These are phyloP conservation scores for Mizuhopecten yessoensis DNA, from an alignment of 1,140 invertebrate genomes.

Conservation along the genomic window DNA sequence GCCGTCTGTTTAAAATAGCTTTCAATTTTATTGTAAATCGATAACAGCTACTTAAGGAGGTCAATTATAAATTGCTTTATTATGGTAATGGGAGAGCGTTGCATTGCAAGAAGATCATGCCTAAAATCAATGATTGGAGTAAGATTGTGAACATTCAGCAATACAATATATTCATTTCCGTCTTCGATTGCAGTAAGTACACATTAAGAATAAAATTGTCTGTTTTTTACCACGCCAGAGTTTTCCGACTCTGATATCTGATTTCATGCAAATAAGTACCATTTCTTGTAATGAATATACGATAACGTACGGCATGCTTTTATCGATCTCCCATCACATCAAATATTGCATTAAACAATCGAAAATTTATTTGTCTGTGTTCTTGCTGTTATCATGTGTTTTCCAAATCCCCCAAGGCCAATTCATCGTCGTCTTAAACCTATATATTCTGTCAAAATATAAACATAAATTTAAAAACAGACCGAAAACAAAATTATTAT, in stretches of 20 bases:
- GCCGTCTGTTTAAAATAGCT: not conserved
- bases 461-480: not conserved
- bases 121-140: not conserved
- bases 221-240: not conserved
- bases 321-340: not conserved
- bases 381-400: not conserved
- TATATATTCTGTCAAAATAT: not conserved
- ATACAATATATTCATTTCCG: not conserved
- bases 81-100: not conserved
- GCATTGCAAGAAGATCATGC: not conserved
- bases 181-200: not conserved
- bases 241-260: not conserved
- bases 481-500: not conserved
- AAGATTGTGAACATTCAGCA: not conserved
- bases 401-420: not conserved
- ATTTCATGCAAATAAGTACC: slow-evolving; percentile 27
- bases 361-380: not conserved
- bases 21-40: slow-evolving; percentile 4
- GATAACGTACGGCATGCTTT: not conserved
- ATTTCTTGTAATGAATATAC: not conserved
- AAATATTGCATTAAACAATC: not conserved
- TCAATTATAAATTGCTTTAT: slow-evolving; percentile 36
- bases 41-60: not conserved
- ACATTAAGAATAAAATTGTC: not conserved
- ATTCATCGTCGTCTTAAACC: not conserved